Conservation (phyloP, 2,888 invertebrate genomes). For the Slavum lentiscoides region DNA sequence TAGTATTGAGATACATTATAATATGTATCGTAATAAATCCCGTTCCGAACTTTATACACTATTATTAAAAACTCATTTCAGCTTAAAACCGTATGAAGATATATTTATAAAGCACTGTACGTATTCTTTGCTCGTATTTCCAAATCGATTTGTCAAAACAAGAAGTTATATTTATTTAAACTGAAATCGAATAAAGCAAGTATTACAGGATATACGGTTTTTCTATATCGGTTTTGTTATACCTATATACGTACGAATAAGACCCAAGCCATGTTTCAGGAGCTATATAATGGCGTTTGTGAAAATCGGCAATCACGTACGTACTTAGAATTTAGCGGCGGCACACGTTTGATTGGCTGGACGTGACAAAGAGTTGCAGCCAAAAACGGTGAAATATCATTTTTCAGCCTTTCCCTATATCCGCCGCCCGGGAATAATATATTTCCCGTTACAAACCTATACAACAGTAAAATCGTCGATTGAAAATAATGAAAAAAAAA, state of each 20-base stretch:
- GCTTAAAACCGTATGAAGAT: conserved; percentile 1
- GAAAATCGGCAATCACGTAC: conserved; percentile 37
- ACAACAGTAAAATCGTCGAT: neutral
- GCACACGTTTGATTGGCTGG: conserved; percentile 43
- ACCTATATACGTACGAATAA: neutral
- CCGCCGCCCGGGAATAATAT: conserved; percentile 8
- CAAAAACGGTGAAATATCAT: conserved; percentile 15
- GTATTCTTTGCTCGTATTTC: conserved; percentile 25
- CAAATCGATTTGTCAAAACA: conserved; percentile 49
- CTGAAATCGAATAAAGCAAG: conserved; percentile 36
- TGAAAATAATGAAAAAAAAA: neutral
- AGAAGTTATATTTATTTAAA: conserved; percentile 40
- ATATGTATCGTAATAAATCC: too few species aligned
- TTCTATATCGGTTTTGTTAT: neutral
- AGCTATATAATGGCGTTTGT: conserved; percentile 22
- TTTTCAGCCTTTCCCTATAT: conserved; percentile 15
- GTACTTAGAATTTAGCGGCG: conserved; percentile 40
- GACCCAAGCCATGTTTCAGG: conserved; percentile 2
- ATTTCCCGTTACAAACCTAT: neutral
- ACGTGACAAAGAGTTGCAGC: conserved; percentile 33
- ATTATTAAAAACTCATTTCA: conserved; percentile 14
- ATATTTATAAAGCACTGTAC: neutral
- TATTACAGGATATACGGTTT: conserved; percentile 17
- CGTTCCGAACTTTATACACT: neutral
- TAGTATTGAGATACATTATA: too few species aligned